Percentiles rank a stretch among this genome's conserved stretches.
phyloP scores from a whole-genome alignment of 2,888 invertebrate genomes.

The Isoperla grammatica region DNA sequence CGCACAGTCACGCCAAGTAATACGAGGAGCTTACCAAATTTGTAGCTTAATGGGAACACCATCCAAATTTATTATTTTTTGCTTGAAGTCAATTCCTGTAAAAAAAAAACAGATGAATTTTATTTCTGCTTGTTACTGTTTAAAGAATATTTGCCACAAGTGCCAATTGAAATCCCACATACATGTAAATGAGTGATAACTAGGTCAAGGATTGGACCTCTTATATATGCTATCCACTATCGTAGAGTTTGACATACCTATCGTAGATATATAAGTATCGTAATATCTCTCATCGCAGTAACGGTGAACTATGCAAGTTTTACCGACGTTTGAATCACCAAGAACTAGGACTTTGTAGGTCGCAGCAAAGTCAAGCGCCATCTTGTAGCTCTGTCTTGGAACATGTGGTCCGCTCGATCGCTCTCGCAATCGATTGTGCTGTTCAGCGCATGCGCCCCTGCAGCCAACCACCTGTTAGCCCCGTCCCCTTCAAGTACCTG shows the following conservation, averaged over 20 bases:
- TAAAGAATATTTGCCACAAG: too few species aligned
- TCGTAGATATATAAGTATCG: conserved; percentile 86
- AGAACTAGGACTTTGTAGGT: conserved; percentile 82
- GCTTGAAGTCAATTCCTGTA: conserved; percentile 83
- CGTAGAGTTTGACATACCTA: conserved; percentile 58
- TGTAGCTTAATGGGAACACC: conserved; percentile 79
- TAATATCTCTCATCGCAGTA: conserved; percentile 87
- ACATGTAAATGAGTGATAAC: not conserved
- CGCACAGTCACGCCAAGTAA: not conserved
- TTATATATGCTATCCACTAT: not conserved
- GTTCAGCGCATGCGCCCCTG: not conserved
- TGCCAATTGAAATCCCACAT: too few species aligned
- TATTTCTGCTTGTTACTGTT: too few species aligned
- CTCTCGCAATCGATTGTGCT: conserved; percentile 1
- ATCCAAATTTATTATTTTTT: conserved; percentile 81
- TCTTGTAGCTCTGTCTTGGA: conserved; percentile 37
- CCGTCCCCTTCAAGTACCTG: too few species aligned
- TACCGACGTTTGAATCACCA: conserved; percentile 85
- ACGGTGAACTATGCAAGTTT: conserved; percentile 84
- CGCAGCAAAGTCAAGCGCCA: conserved; percentile 81
- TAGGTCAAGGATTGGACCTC: not conserved
- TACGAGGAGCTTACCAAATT: conserved; percentile 49
- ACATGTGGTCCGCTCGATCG: conserved; percentile 6
- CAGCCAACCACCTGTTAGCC: conserved; percentile 13
- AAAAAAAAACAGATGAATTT: not conserved